phyloP scores from a whole-genome alignment of 2,797 vertebrate species.

The Trachops cirrhosus region DNA sequence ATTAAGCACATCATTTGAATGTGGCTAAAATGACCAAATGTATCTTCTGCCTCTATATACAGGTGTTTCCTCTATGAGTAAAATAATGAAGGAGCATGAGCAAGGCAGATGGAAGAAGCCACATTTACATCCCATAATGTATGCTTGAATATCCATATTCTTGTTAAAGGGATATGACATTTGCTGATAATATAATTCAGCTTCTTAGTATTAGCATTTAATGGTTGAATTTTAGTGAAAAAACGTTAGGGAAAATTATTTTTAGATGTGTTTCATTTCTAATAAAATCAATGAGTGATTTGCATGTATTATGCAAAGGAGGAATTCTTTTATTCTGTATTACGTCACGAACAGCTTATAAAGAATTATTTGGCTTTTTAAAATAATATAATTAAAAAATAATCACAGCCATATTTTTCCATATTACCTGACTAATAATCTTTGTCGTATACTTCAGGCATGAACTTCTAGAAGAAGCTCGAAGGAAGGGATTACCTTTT shows the following conservation, averaged over 20 bases:
- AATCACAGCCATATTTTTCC: not conserved
- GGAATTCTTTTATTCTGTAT: not conserved
- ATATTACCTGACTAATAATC: slow-evolving; percentile 45
- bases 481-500: slow-evolving; percentile 97
- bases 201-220: slow-evolving; percentile 21
- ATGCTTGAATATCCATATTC: not conserved
- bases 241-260: not conserved
- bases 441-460: slow-evolving; percentile 87
- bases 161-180: not conserved
- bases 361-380: not conserved
- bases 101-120: not conserved
- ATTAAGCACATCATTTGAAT: not conserved
- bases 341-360: not conserved
- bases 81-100: not conserved
- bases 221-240: slow-evolving; percentile 14
- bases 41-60: not conserved
- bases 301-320: not conserved
- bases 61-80: not conserved
- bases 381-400: not conserved
- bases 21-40: not conserved
- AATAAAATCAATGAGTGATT: slow-evolving; percentile 11
- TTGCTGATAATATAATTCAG: slow-evolving; percentile 11
- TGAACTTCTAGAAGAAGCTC: slow-evolving; percentile 96
- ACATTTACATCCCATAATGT: not conserved
- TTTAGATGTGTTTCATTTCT: slow-evolving; percentile 21